Conservation (phyloP, 2,888 invertebrate species). For the Adelognathus sp. region DNA sequence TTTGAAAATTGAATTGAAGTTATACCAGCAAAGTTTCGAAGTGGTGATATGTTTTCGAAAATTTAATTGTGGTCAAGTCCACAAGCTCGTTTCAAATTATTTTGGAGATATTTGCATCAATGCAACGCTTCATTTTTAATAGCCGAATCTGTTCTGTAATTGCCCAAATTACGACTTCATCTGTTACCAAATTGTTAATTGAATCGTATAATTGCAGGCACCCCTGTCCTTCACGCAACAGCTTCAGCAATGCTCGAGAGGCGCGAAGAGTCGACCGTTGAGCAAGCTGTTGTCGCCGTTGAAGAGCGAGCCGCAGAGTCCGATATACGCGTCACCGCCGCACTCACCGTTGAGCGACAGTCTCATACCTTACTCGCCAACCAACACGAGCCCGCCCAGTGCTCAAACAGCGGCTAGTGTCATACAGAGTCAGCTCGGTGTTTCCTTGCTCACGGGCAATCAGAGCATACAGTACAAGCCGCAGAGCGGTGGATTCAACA, state of each 20-base stretch:
- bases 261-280: conserved; percentile 85
- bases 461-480: conserved; percentile 77
- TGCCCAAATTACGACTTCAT: conserved; percentile 71
- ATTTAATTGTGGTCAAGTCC: too few species aligned
- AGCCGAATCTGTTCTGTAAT: conserved; percentile 15
- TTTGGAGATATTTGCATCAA: too few species aligned
- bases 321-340: conserved; percentile 92
- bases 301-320: conserved; percentile 87
- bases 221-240: conserved; percentile 96
- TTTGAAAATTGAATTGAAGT: too few species aligned
- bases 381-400: conserved; percentile 78
- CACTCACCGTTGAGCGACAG: conserved; percentile 87
- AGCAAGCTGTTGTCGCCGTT: conserved; percentile 84
- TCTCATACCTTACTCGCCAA: conserved; percentile 80
- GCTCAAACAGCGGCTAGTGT: conserved; percentile 79
- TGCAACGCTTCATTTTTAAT: conserved; percentile 52
- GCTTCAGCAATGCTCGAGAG: conserved; percentile 91
- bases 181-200: conserved; percentile 70
- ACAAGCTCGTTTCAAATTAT: too few species aligned
- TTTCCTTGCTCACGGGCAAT: conserved; percentile 76
- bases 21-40: too few species aligned
- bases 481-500: conserved; percentile 73
- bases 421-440: conserved; percentile 79
- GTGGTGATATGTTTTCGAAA: too few species aligned
- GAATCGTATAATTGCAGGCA: conserved; percentile 74